Evolutionary conservation across 2,113 vertebrate genomes (phyloP), one percentile per base, ranked within the genome.

Genomic region (Mobula birostris): DNA sequence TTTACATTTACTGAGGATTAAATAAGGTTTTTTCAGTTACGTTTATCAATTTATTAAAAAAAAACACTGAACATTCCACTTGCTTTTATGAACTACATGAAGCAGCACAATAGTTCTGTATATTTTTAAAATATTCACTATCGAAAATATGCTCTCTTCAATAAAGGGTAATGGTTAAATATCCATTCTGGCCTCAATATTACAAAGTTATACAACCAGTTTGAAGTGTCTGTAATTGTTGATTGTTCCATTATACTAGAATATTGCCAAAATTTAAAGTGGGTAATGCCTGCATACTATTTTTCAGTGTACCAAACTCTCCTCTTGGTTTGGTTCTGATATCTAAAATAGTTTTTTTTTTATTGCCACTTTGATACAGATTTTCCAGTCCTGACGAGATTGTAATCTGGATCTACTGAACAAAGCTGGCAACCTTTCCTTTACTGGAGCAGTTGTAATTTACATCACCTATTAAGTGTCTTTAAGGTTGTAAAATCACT

Each of bases 161-260:
- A 56, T 93, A 93, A 93, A 93, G 70, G 91, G 68, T 70, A 92
- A 92, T 92, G 66, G 17, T 70, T 92, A 92, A 17, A 48, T 40
- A 7, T 8, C 24, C 83, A 32, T 90, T 90, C 63, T 48, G 48
- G 11, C 40, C 19, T 74, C 24, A 74, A 56, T 93, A 24, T 56
- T 93, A 48, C 21, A 14, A 72, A 92, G 32, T 70, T 92, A 5
- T 24, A 48, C 68, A 87, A 90, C 15, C 29, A 24, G 24, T 74
- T 74, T 74, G 17, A 72, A 48, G 21, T 85, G 12, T 85, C 83
- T 92, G n/a, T 21, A 56, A 74, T 27, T 40, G 5, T 56, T 56
- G 36, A 32, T 0, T 32, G 24, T 91, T 66, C 66, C 63, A 70
- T 15, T 66, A 29, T 66, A n/a, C 63, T 40, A 48, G 70, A 72